Conservation (phyloP, 2,888 invertebrate species). For the Brachyptera risi region DNA sequence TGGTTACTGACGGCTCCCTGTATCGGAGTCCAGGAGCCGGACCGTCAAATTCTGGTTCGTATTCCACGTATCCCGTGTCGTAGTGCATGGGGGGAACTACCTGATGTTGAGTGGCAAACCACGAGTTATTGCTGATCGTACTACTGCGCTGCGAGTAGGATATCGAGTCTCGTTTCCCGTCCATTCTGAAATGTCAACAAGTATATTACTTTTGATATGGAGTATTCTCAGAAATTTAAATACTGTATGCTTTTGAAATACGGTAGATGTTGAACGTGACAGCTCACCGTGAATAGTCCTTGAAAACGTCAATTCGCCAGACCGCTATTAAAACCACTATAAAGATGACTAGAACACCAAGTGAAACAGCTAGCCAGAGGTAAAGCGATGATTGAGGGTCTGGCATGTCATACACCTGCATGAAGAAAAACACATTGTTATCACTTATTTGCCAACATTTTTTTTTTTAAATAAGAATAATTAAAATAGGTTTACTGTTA, state of each 20-base stretch:
- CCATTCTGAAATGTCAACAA: background rate
- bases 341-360: conserved; percentile 11
- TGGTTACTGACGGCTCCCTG: background rate
- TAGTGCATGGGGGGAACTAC: background rate
- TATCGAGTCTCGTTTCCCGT: background rate
- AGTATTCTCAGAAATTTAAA: too few species aligned
- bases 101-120: conserved; percentile 12
- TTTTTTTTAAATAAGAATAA: too few species aligned
- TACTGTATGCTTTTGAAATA: too few species aligned
- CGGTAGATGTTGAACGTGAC: too few species aligned
- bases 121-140: background rate
- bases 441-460: too few species aligned
- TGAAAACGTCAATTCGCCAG: conserved; percentile 1
- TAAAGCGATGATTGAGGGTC: background rate
- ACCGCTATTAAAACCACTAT: background rate
- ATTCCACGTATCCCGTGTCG: conserved; percentile 3
- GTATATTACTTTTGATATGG: too few species aligned
- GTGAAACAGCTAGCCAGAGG: conserved; percentile 17
- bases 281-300: conserved; percentile 17
- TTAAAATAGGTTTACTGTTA: too few species aligned
- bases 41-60: conserved; percentile 6
- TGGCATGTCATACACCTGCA: background rate
- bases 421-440: background rate
- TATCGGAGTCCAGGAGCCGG: background rate
- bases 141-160: background rate